Evolutionary conservation across 2,113 vertebrate genomes (phyloP).

Genomic region (Proterorhinus semilunaris): DNA sequence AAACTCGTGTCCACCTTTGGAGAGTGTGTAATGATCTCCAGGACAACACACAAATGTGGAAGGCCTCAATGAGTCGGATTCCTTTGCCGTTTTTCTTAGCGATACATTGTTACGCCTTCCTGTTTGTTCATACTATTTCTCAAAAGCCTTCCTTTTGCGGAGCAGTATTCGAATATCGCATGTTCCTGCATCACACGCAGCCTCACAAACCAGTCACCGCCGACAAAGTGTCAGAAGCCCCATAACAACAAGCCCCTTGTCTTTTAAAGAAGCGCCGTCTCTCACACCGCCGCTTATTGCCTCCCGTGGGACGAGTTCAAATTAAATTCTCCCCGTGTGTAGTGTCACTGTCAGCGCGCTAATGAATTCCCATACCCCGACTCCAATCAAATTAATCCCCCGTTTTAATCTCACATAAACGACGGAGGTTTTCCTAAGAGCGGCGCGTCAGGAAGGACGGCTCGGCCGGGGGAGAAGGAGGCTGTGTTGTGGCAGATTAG

Average conservation of each 20-base stretch:
- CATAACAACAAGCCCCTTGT: conserved; percentile 52
- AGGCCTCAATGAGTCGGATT: no score
- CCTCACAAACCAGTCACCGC: conserved; percentile 51
- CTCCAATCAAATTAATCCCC: conserved; percentile 76
- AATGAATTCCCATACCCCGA: conserved; percentile 78
- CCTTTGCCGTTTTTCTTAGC: no score
- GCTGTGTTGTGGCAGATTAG: conserved; percentile 73
- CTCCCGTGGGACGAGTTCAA: conserved; percentile 67
- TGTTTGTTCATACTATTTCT: no score
- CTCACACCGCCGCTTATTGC: conserved; percentile 41
- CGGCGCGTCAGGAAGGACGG: conserved; percentile 66
- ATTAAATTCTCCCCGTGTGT: conserved; percentile 74
- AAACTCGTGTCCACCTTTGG: no score
- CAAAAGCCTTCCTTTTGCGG: not conserved
- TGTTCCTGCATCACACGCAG: conserved; percentile 4
- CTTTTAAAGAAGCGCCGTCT: conserved; percentile 55
- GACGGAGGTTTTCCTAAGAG: conserved; percentile 67
- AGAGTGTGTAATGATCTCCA: no score
- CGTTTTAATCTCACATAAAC: conserved; percentile 80
- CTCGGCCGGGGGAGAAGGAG: conserved; percentile 59
- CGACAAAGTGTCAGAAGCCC: conserved; percentile 49
- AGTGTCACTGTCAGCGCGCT: conserved; percentile 61
- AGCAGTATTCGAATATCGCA: not conserved
- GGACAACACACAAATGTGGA: no score
- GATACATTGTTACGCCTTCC: no score